Base-by-base conservation (phyloP, 2,888 invertebrate genomes). In the Ecliptopera silaceata region DNA sequence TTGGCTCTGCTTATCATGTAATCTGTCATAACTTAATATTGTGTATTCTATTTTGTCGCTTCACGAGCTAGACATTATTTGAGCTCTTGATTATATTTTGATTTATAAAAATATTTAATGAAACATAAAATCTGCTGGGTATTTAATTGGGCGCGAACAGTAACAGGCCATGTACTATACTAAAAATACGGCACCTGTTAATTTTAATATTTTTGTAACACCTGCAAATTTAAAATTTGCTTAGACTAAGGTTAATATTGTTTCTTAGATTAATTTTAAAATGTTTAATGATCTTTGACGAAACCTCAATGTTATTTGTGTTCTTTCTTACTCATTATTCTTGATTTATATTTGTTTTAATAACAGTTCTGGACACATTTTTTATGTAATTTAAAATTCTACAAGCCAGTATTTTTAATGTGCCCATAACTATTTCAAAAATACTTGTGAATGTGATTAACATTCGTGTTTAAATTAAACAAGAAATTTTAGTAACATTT, bases 1-100 rank as follows among this genome's bases (percentile, higher is more conserved):
- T 88, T 89, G 87, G 87, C 88, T 70, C 75, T 67, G 72, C 68
- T 68, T 71, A 65, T 80, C 77, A 80, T 75, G 68, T 69, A 76
- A 66, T 75, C 79, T 84, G 80, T 86, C 84, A 84, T 84, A 87
- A 82, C 79, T 70, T 77, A 64, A 65, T 53, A 46, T 58, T 57
- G 51, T 53, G 32, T 51, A 54, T 59, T 22, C 43, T 52, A 45
- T 50, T 51, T 29, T 67, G 56, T 68, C 73, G 78, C 34, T 34
- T 8, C 42, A 32, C 36, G 1, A 13, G 36, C 20, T 11, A 13
- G 26, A 18, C 8, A 29, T 26, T 46, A 45, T 32, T 39, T 44
- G 20, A 11, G 43, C 0, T 6, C n/a, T n/a, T 52, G n/a, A 20
- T 20, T 32, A 38, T 8, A 43, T 58, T 61, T 29, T 58, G 53